These are phyloP conservation scores for Pica pica DNA, from an alignment of 2,113 vertebrate genomes.

Conservation along the genomic window DNA sequence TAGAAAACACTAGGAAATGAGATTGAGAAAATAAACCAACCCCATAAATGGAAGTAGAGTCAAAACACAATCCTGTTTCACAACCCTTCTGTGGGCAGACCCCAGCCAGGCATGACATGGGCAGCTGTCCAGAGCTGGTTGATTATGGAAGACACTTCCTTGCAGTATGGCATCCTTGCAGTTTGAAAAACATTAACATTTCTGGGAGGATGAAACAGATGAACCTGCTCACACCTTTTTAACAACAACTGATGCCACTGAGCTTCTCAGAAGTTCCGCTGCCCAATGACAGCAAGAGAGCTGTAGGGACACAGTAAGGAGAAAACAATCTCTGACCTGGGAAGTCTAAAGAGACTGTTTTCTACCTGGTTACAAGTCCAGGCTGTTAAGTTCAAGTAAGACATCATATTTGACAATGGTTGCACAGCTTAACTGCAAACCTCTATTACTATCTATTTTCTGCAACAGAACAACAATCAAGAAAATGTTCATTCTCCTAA, in stretches of 20 bases:
- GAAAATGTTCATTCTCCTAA: background rate
- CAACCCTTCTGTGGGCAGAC: background rate
- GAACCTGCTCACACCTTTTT: background rate
- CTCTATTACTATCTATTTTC: background rate
- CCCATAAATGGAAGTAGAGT: background rate
- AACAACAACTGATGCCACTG: background rate
- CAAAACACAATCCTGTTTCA: background rate
- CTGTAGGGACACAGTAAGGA: background rate
- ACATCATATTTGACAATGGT: background rate
- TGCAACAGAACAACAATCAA: background rate
- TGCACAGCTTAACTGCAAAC: background rate
- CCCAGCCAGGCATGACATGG: background rate
- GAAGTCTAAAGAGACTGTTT: background rate
- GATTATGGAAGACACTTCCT: background rate
- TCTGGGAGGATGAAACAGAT: background rate
- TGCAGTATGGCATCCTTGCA: background rate
- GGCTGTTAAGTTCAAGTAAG: background rate
- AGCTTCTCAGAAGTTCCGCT: background rate
- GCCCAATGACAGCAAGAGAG: background rate
- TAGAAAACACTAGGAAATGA: background rate
- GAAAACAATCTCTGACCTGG: background rate
- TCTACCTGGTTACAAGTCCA: background rate
- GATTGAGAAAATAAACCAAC: background rate
- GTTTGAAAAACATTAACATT: background rate
- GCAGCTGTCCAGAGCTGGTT: background rate